phyloP scores from a whole-genome alignment of 2,888 invertebrate species.

The Tuberolachnus salignus region DNA sequence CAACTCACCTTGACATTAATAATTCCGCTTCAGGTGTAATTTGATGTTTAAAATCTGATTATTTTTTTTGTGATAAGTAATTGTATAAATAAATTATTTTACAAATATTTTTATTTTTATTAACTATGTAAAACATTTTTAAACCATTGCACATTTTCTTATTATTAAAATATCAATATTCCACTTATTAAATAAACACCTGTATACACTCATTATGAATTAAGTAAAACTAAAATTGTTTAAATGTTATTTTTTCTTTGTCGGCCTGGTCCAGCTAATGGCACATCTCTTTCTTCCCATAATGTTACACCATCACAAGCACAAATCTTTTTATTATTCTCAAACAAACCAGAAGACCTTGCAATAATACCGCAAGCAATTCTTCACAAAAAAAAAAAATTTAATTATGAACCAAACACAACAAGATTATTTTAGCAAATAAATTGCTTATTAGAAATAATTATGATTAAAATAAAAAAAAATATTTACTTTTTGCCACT shows the following conservation, averaged over 20 bases:
- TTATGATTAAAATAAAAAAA: slow-evolving; percentile 1
- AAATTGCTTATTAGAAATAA: not conserved
- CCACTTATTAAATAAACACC: not conserved
- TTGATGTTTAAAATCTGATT: not conserved
- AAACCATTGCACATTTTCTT: slow-evolving; percentile 19
- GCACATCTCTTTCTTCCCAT: slow-evolving; percentile 82
- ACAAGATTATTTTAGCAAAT: not conserved
- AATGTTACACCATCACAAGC: slow-evolving; percentile 87
- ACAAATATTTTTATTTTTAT: slow-evolving; percentile 31
- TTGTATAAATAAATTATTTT: slow-evolving; percentile 3
- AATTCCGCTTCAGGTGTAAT: slow-evolving; percentile 5
- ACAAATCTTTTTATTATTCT: slow-evolving; percentile 86
- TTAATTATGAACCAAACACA: not conserved
- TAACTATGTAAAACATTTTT: not conserved
- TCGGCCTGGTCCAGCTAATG: slow-evolving; percentile 63
- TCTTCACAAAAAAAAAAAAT: slow-evolving; percentile 63
- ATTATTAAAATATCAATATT: slow-evolving; percentile 9
- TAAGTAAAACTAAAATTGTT: slow-evolving; percentile 2
- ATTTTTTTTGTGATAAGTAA: not conserved
- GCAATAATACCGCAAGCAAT: slow-evolving; percentile 88
- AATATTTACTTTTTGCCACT: slow-evolving; percentile 67
- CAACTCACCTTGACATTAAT: not conserved
- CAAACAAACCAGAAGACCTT: slow-evolving; percentile 82
- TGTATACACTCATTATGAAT: not conserved
- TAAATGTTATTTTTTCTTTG: slow-evolving; percentile 24